These are phyloP conservation scores for Pteronotus mesoamericanus DNA, from an alignment of 2,797 vertebrate genomes.

Conservation along the genomic window DNA sequence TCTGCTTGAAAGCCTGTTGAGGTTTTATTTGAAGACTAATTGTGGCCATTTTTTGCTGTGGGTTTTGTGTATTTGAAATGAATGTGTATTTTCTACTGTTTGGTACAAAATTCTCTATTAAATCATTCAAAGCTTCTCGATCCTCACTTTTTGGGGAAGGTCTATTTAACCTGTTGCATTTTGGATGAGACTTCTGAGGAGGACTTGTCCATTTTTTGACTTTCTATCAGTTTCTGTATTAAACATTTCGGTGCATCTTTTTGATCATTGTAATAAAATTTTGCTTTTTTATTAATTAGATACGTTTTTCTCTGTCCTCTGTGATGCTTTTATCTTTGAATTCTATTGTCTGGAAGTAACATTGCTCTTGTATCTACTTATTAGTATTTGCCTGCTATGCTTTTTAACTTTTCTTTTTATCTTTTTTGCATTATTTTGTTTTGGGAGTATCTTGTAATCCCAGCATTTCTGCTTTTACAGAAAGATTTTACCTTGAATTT, in stretches of 20 bases:
- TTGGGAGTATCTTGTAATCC: background rate
- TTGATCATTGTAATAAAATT: background rate
- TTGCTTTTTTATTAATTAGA: background rate
- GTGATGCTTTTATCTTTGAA: background rate
- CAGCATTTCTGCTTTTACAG: background rate
- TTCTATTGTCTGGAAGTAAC: background rate
- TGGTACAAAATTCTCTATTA: background rate
- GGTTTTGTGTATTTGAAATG: conserved; percentile 9
- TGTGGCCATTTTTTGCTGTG: background rate
- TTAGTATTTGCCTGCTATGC: background rate
- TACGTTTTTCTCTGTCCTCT: background rate
- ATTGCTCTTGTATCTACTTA: background rate
- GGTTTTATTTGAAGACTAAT: background rate
- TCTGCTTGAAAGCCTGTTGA: conserved; percentile 3
- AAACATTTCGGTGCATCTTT: background rate
- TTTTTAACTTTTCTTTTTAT: background rate
- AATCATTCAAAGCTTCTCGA: background rate
- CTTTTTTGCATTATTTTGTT: background rate
- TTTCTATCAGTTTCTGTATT: background rate
- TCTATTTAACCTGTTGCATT: background rate
- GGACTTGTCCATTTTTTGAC: background rate
- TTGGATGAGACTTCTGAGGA: background rate
- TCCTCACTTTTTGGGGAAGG: background rate
- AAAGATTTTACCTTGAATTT: background rate
- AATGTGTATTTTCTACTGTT: background rate